Evolutionary conservation across 2,797 vertebrate species (phyloP).

Genomic region (Siniperca scherzeri): DNA sequence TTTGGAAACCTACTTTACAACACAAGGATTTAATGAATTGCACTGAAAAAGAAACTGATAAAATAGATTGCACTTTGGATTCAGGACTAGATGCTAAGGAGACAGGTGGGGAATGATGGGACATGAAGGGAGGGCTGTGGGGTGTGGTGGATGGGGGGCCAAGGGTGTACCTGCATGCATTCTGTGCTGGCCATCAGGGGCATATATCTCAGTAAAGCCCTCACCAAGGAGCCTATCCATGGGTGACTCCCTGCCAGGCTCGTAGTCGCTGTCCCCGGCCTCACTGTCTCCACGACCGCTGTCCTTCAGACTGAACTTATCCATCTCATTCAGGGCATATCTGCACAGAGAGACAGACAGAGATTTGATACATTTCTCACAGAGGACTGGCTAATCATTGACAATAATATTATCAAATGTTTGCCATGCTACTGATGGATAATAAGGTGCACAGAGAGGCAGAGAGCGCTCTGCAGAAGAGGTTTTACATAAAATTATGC

Average conservation of each 20-base stretch:
- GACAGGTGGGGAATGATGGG: not conserved
- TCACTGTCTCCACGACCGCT: conserved; percentile 98
- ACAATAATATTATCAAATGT: conserved; percentile 27
- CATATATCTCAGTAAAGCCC: conserved; percentile 96
- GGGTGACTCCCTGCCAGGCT: conserved; percentile 96
- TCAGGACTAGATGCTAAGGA: not conserved
- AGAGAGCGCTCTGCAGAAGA: conserved; percentile 43
- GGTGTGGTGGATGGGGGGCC: conserved; percentile 21
- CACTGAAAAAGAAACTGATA: not conserved
- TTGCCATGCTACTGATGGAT: conserved; percentile 34
- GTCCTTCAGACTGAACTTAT: conserved; percentile 99
- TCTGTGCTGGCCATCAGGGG: conserved; percentile 92
- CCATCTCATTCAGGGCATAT: conserved; percentile 98
- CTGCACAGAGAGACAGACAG: conserved; percentile 80
- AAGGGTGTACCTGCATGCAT: conserved; percentile 94
- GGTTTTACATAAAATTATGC: conserved; percentile 75
- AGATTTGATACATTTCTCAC: conserved; percentile 28
- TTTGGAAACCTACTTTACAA: not conserved
- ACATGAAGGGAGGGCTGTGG: conserved; percentile 2
- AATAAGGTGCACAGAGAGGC: conserved; percentile 48
- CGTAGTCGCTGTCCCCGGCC: conserved; percentile 98
- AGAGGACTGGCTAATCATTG: conserved; percentile 19
- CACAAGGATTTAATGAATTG: not conserved
- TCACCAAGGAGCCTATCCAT: conserved; percentile 96
- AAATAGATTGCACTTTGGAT: not conserved